Evolutionary conservation across 2,888 invertebrate species (phyloP).

Genomic region (Tricholauxania praeusta): DNA sequence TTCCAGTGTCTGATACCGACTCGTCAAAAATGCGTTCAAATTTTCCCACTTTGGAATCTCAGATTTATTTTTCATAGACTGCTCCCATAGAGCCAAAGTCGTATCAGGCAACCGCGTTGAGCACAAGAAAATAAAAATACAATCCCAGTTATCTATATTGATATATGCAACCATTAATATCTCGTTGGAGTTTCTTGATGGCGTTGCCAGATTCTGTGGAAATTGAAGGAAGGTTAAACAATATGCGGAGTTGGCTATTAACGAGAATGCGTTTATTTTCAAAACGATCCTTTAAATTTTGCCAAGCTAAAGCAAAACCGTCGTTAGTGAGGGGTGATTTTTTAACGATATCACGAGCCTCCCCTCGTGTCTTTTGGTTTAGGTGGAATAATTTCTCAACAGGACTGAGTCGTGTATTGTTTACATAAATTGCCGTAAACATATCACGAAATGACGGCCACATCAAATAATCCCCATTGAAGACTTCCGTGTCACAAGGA

Average conservation of each 20-base stretch:
- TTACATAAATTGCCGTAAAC: constrained; percentile 14
- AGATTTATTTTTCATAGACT: constrained; percentile 22
- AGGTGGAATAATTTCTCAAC: constrained; percentile 16
- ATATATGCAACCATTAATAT: background rate
- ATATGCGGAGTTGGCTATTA: constrained; percentile 22
- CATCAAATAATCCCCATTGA: constrained; percentile 2
- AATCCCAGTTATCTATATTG: background rate
- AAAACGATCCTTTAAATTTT: constrained; percentile 21
- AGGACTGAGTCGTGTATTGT: background rate
- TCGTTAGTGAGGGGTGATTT: constrained; percentile 2
- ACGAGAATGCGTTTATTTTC: constrained; percentile 30
- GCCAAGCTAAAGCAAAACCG: constrained; percentile 5
- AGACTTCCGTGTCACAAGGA: constrained; percentile 3
- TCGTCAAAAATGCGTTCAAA: constrained; percentile 33
- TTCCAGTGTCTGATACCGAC: constrained; percentile 24
- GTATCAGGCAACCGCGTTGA: constrained; percentile 30
- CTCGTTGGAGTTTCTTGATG: constrained; percentile 2
- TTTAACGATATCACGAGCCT: background rate
- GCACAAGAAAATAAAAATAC: constrained; percentile 33
- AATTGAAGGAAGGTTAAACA: constrained; percentile 31
- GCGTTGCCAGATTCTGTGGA: background rate
- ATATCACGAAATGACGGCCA: constrained; percentile 19
- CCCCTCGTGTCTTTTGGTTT: constrained; percentile 11
- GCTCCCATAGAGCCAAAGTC: constrained; percentile 36
- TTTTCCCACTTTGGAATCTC: constrained; percentile 34